Conservation (phyloP, 2,797 vertebrate genomes). For the Anguilla marmorata region DNA sequence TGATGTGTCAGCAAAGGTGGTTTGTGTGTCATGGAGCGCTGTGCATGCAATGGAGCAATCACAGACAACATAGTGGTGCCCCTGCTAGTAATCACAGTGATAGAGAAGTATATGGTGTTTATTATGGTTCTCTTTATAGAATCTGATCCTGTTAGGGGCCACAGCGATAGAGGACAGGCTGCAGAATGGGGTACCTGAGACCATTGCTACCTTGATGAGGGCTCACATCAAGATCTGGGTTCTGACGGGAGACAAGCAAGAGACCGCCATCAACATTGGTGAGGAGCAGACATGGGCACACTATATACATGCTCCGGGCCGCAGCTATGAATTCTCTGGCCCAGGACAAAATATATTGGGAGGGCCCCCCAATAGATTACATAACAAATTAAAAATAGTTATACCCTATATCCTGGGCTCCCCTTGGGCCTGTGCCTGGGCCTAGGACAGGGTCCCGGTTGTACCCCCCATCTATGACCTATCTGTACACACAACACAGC, state of each 20-base stretch:
- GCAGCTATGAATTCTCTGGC: neutral
- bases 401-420: neutral
- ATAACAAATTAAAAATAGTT: neutral
- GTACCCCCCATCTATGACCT: neutral
- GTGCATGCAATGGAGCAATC: too few species aligned
- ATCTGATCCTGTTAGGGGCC: constrained; percentile 88
- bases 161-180: constrained; percentile 96
- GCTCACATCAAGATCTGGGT: constrained; percentile 98
- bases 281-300: constrained; percentile 44
- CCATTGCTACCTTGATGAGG: constrained; percentile 88
- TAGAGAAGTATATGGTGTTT: constrained; percentile 11
- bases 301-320: constrained; percentile 21
- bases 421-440: too few species aligned
- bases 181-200: constrained; percentile 93
- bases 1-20: too few species aligned
- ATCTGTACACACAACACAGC: neutral
- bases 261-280: constrained; percentile 98
- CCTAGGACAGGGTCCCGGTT: too few species aligned
- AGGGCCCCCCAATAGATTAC: too few species aligned
- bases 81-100: neutral
- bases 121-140: constrained; percentile 63
- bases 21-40: too few species aligned
- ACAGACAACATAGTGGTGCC: too few species aligned
- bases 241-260: constrained; percentile 95
- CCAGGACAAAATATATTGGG: too few species aligned